Percentiles rank a stretch among this genome's conserved stretches.
Conservation (phyloP, 2,797 vertebrate species). For the Paguma larvata region DNA sequence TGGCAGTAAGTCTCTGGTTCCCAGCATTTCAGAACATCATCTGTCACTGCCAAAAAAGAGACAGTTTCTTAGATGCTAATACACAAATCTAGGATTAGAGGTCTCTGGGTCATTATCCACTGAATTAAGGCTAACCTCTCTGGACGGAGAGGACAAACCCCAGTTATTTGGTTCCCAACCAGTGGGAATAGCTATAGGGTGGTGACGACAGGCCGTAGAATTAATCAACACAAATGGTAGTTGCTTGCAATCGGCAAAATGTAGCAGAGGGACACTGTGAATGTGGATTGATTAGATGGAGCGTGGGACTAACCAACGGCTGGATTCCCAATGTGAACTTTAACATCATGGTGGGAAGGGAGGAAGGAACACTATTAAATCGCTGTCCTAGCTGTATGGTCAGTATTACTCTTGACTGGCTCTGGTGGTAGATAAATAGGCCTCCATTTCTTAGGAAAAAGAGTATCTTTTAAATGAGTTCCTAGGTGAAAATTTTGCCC, state of each 20-base stretch:
- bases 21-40: conserved; percentile 46
- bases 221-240: neutral
- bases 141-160: neutral
- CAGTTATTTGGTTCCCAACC: conserved; percentile 14
- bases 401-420: neutral
- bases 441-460: conserved; percentile 25
- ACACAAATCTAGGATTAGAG: conserved; percentile 7
- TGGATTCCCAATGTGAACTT: conserved; percentile 3
- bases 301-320: neutral
- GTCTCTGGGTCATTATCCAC: conserved; percentile 7
- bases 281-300: neutral
- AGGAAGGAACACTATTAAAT: neutral
- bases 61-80: neutral
- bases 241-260: conserved; percentile 6
- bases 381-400: neutral
- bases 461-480: neutral
- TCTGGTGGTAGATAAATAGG: neutral
- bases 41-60: conserved; percentile 30
- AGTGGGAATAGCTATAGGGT: neutral
- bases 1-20: conserved; percentile 13
- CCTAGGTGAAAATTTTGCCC: neutral
- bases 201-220: neutral
- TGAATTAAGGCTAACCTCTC: conserved; percentile 12
- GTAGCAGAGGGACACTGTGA: neutral
- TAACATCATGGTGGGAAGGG: neutral